A percentile compares a stretch with the other conserved stretches of the same genome.
phyloP scores from a whole-genome alignment of 2,797 vertebrate species.

The Enteromius unitaeniatus region DNA sequence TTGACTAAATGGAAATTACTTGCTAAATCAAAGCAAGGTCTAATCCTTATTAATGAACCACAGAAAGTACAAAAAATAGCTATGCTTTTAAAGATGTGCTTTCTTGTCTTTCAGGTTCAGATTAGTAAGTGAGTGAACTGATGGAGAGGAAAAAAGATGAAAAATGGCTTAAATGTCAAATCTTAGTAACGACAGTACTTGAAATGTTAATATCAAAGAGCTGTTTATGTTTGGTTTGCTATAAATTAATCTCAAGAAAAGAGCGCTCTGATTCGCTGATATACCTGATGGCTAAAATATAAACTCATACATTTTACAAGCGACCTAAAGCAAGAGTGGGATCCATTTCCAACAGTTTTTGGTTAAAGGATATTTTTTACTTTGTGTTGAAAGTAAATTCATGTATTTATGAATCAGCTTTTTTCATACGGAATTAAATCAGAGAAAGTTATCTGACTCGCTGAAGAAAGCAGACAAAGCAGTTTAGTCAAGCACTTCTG shows the following conservation, averaged over 20 bases:
- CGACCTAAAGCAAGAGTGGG: too few species aligned
- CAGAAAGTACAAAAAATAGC: background rate
- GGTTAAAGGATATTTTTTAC: background rate
- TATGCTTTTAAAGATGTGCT: background rate
- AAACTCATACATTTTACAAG: background rate
- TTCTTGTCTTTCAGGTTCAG: background rate
- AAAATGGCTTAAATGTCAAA: background rate
- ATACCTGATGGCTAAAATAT: background rate
- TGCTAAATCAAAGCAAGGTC: background rate
- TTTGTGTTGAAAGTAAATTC: background rate
- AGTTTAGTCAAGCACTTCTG: constrained; percentile 56
- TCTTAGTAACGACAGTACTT: background rate
- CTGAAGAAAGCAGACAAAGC: constrained; percentile 50
- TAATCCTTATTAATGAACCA: constrained; percentile 10
- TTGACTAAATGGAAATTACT: background rate
- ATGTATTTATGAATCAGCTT: background rate
- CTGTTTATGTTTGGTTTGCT: constrained; percentile 50
- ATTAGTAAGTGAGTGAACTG: background rate
- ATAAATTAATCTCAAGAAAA: constrained; percentile 41
- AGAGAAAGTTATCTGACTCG: constrained; percentile 15
- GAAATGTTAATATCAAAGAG: constrained; percentile 18
- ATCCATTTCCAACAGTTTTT: background rate
- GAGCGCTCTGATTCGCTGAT: background rate
- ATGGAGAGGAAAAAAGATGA: background rate
- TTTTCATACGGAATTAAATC: background rate